phyloP scores from a whole-genome alignment of 2,113 vertebrate genomes.

The Silurus glanis region DNA sequence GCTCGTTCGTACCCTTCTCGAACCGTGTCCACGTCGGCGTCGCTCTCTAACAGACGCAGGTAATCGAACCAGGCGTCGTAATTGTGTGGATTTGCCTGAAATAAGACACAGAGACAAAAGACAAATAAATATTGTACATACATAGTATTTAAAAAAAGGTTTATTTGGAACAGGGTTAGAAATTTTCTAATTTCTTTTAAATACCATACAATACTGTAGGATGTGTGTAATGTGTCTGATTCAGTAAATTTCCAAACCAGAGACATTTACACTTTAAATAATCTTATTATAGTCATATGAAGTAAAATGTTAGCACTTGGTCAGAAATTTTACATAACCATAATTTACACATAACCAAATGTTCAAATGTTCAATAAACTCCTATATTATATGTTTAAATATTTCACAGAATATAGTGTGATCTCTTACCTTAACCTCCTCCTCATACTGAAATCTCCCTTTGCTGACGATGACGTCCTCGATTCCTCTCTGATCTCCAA shows the following conservation, averaged over 20 bases:
- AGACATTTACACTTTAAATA: neutral
- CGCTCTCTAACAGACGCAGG: constrained; percentile 91
- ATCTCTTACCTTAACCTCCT: constrained; percentile 89
- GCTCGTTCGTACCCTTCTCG: constrained; percentile 94
- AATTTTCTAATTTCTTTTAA: neutral
- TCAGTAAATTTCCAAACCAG: neutral
- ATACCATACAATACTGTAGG: neutral
- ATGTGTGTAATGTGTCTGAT: too few species aligned
- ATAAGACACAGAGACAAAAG: neutral
- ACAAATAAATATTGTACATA: too few species aligned
- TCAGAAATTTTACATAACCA: too few species aligned
- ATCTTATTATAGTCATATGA: neutral
- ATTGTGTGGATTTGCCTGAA: constrained; percentile 93
- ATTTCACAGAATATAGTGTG: too few species aligned
- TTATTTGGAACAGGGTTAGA: too few species aligned
- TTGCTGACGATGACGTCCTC: constrained; percentile 98
- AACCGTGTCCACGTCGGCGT: constrained; percentile 80
- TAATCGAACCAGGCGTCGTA: constrained; percentile 98
- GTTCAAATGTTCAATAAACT: neutral
- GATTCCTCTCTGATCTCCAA: constrained; percentile 92
- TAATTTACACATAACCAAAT: too few species aligned
- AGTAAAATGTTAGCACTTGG: neutral
- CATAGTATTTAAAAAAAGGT: too few species aligned
- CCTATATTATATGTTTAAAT: neutral
- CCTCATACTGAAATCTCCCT: constrained; percentile 94